These are phyloP conservation scores for Callimico goeldii DNA, from an alignment of 2,797 vertebrate genomes.

Conservation along the genomic window DNA sequence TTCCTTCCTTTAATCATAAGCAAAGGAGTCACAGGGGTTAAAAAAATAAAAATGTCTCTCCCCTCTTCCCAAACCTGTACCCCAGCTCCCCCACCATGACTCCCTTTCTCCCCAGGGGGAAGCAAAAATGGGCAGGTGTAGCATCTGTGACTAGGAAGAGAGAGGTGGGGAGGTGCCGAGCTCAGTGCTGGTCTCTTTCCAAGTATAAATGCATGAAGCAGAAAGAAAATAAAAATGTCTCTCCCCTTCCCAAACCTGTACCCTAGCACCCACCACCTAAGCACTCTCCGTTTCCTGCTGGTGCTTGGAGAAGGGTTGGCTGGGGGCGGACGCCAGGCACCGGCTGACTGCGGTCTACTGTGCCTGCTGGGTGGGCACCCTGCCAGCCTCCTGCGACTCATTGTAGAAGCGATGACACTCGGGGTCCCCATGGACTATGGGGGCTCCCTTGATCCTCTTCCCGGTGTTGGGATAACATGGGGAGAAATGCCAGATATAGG, in stretches of 20 bases:
- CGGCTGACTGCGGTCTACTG: constrained; percentile 77
- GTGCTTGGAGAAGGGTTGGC: constrained; percentile 29
- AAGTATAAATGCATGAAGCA: constrained; percentile 82
- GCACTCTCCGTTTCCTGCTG: not conserved
- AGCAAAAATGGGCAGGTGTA: not conserved
- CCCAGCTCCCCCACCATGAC: not conserved
- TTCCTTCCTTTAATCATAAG: constrained; percentile 79
- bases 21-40: constrained; percentile 76
- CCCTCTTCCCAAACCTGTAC: constrained; percentile 32
- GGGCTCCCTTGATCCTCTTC: constrained; percentile 90
- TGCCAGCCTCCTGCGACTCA: constrained; percentile 84
- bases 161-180: constrained; percentile 47
- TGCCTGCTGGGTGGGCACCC: constrained; percentile 77
- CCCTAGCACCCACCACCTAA: constrained; percentile 63
- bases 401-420: constrained; percentile 93
- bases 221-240: constrained; percentile 44
- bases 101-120: not conserved
- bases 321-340: constrained; percentile 70
- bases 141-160: constrained; percentile 10
- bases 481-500: too few species aligned
- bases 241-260: too few species aligned
- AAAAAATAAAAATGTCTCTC: constrained; percentile 78
- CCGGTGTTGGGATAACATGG: constrained; percentile 88
- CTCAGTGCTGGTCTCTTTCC: constrained; percentile 82
- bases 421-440: constrained; percentile 93